Evolutionary conservation across 1,140 invertebrate genomes (phyloP), one percentile per base, ranked within the genome.

Genomic region (Anadara kagoshimensis): DNA sequence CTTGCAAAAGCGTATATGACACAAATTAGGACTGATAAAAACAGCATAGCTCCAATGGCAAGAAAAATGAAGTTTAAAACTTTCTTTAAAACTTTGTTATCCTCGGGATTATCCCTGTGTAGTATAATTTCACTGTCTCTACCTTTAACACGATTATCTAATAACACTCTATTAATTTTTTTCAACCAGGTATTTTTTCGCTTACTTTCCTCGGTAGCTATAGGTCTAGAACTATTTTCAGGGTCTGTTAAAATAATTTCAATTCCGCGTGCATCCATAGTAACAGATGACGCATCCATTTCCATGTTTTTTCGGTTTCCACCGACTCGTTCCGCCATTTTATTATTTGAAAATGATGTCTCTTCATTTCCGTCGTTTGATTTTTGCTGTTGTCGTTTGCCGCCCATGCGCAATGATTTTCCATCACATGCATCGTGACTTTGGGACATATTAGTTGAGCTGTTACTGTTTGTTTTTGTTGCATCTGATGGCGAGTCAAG

Each of bases 221-320:
- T 75, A 41, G 54, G 67, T 61, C 54, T 75, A 26, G 67, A 69
- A n/a, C 66, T 51, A 61, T 75, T 75, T 22, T 75, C 73, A 18
- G 73, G 73, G 43, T 75, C 73, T 24, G 75, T 72, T 51, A 76
- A 51, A 57, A 67, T 68, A 16, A 76, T 72, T 51, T 76, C 75
- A 26, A 76, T 76, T 0, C 69, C 75, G 14, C 75, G 47, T n/a
- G 69, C 63, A 56, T 68, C 75, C 75, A 76, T 76, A 16, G 75
- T 72, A 11, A 76, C 74, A 8, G 74, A 76, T 14, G 69, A 68
- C 36, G 69, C 69, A 57, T 76, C 75, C 69, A 72, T 72, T 20
- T 71, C 69, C 47, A 76, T 72, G 29, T 65, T 29, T 54, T 61
- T 59, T n/a, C 62, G 49, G 41, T 70, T 70, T 22, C 65, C 51